These are phyloP conservation scores for Asteroscopus sphinx DNA, from an alignment of 2,888 invertebrate species.

Conservation along the genomic window DNA sequence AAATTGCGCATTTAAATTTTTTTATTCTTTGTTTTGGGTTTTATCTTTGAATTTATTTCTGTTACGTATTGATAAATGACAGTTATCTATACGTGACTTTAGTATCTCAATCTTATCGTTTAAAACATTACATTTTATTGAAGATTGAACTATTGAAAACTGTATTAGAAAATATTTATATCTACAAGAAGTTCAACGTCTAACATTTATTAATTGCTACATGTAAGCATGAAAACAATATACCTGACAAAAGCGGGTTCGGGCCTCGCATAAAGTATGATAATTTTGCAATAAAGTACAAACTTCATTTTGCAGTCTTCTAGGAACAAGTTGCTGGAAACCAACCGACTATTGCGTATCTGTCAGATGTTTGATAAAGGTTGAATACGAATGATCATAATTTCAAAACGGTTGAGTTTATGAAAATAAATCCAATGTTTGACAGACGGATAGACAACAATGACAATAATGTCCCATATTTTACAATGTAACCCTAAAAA, in stretches of 20 bases:
- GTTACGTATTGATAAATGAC: neutral
- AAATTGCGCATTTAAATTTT: conserved; percentile 22
- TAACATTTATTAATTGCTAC: neutral
- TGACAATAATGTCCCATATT: neutral
- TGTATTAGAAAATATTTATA: neutral
- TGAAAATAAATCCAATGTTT: too few species aligned
- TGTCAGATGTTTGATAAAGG: too few species aligned
- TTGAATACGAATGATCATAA: too few species aligned
- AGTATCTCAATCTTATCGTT: neutral
- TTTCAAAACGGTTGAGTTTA: too few species aligned
- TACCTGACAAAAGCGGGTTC: too few species aligned
- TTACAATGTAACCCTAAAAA: conserved; percentile 13
- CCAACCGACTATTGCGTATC: too few species aligned
- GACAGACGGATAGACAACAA: too few species aligned
- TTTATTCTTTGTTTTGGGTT: conserved; percentile 31
- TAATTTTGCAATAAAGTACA: too few species aligned
- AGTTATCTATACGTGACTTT: neutral
- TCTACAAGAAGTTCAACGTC: neutral
- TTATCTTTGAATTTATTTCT: neutral
- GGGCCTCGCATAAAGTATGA: too few species aligned
- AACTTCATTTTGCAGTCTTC: too few species aligned
- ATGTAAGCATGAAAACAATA: neutral
- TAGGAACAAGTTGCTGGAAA: too few species aligned
- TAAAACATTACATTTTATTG: neutral
- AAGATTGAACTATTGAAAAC: too few species aligned